Evolutionary conservation across 1,140 invertebrate genomes (phyloP).

Genomic region (Agrypnia vestita): DNA sequence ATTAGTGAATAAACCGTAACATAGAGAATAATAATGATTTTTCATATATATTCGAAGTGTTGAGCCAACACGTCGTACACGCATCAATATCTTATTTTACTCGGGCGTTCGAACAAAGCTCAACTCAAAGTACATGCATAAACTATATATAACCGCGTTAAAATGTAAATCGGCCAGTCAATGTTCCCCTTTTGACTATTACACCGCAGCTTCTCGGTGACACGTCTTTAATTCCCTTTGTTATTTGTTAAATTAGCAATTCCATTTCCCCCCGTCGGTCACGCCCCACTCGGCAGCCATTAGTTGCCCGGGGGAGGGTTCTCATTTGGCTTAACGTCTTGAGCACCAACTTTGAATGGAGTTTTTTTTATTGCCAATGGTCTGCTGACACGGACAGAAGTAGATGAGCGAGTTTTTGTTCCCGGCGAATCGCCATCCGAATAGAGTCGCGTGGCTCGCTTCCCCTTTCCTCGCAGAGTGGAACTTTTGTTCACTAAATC

Average conservation of each 20-base stretch:
- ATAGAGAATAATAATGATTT: no score
- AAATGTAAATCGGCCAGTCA: background rate
- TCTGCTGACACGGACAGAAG: slow-evolving; percentile 28
- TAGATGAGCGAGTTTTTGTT: slow-evolving; percentile 5
- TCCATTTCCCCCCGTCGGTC: slow-evolving; percentile 48
- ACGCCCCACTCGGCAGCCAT: slow-evolving; percentile 9
- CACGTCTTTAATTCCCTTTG: slow-evolving; percentile 59
- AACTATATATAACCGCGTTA: background rate
- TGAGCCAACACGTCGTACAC: no score
- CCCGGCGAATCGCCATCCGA: background rate
- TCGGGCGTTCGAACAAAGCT: no score
- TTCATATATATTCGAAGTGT: no score
- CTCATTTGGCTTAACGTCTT: slow-evolving; percentile 16
- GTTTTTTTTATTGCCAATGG: slow-evolving; percentile 15
- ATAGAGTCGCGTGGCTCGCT: background rate
- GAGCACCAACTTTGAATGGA: slow-evolving; percentile 11
- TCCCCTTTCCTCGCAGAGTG: background rate
- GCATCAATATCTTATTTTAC: no score
- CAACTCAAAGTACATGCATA: no score
- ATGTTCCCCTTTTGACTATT: slow-evolving; percentile 49
- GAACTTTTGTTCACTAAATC: slow-evolving; percentile 1
- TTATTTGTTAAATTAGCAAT: slow-evolving; percentile 62
- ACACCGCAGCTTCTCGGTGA: slow-evolving; percentile 54
- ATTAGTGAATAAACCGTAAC: no score
- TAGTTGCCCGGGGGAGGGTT: slow-evolving; percentile 12